phyloP scores from a whole-genome alignment of 2,113 vertebrate species.

The Agelaius phoeniceus region DNA sequence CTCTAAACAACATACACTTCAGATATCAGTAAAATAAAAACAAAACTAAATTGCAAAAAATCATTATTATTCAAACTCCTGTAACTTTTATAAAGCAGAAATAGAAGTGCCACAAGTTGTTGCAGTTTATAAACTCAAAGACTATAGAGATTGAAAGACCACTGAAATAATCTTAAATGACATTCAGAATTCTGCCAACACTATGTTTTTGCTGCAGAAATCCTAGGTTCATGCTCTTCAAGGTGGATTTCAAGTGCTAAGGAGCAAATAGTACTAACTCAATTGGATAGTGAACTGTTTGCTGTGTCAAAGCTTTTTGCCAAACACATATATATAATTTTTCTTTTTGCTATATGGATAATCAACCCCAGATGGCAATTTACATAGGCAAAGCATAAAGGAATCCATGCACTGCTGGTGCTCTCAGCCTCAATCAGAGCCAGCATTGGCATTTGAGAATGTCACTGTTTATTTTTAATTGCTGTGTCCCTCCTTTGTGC shows the following conservation, averaged over 20 bases:
- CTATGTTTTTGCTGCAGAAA: conserved; percentile 45
- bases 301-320: conserved; percentile 65
- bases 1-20: not conserved
- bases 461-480: conserved; percentile 79
- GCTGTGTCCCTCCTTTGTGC: conserved; percentile 63
- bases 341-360: conserved; percentile 60
- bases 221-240: conserved; percentile 41
- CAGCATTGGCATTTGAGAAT: conserved; percentile 63
- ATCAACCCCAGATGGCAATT: conserved; percentile 76
- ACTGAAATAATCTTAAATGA: not conserved
- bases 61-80: not conserved
- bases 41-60: not conserved
- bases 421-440: conserved; percentile 64
- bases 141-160: not conserved
- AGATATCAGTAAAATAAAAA: not conserved
- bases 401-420: conserved; percentile 61
- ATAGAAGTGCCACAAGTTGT: not conserved
- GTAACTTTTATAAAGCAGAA: not conserved
- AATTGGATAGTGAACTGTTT: conserved; percentile 37
- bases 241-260: conserved; percentile 39
- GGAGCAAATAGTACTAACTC: conserved; percentile 26
- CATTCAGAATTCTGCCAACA: conserved; percentile 29
- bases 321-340: conserved; percentile 53
- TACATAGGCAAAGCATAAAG: conserved; percentile 65
- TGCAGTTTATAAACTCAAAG: not conserved